phyloP scores from a whole-genome alignment of 2,888 invertebrate genomes.

The Polyommatus icarus region DNA sequence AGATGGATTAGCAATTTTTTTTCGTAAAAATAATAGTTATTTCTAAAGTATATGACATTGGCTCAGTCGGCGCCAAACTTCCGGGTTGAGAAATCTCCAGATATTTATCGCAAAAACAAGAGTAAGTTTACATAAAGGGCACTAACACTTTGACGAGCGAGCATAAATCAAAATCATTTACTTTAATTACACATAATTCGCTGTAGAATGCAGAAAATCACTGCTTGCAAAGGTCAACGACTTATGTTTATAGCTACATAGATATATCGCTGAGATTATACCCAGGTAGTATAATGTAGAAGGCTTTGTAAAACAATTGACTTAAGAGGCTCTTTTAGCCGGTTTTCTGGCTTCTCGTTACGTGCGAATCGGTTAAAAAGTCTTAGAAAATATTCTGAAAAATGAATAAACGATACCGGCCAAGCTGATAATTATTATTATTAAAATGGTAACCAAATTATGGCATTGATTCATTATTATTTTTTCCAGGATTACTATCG shows the following conservation, averaged over 20 bases:
- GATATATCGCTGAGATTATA: not conserved
- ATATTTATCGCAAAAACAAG: constrained; percentile 24
- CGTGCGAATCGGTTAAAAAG: not conserved
- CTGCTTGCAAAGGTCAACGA: constrained; percentile 1
- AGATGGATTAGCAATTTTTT: not conserved
- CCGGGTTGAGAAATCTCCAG: constrained; percentile 48
- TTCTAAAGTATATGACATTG: constrained; percentile 69
- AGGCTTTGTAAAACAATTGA: not conserved
- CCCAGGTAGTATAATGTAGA: not conserved
- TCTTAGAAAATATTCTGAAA: not conserved
- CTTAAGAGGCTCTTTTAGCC: not conserved
- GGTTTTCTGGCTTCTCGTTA: not conserved
- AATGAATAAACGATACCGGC: too few relatives aligned
- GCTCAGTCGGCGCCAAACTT: constrained; percentile 58
- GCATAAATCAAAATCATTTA: constrained; percentile 15
- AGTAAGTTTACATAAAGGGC: constrained; percentile 14
- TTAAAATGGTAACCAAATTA: too few relatives aligned
- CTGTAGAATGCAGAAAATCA: constrained; percentile 10
- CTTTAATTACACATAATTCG: constrained; percentile 6
- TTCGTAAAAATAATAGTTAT: constrained; percentile 50
- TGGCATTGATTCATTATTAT: too few relatives aligned
- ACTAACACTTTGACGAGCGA: not conserved
- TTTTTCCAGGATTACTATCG: too few relatives aligned
- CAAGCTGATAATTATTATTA: too few relatives aligned
- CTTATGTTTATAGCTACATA: not conserved